A percentile compares a stretch with the other conserved stretches of the same genome.
These are phyloP conservation scores for Parnassius mnemosyne DNA, from an alignment of 2,888 invertebrate genomes.

Conservation along the genomic window DNA sequence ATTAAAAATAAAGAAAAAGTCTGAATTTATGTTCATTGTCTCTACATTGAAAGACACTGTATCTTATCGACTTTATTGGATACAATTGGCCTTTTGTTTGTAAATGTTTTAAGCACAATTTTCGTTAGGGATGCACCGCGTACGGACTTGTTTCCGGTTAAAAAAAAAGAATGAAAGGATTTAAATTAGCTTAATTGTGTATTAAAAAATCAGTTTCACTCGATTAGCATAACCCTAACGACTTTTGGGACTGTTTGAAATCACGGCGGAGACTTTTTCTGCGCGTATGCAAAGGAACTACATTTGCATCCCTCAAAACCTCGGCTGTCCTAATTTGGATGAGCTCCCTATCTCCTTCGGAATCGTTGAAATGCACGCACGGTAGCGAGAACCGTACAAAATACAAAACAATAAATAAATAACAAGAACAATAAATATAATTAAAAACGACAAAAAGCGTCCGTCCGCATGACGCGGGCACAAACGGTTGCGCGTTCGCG, in stretches of 20 bases:
- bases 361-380: constrained; percentile 75
- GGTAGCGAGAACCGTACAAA: constrained; percentile 68
- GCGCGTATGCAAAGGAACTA: constrained; percentile 61
- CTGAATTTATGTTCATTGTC: constrained; percentile 62
- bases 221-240: constrained; percentile 45
- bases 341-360: constrained; percentile 61
- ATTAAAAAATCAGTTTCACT: not conserved
- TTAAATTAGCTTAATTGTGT: constrained; percentile 10
- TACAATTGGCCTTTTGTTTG: constrained; percentile 68
- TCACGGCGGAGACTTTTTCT: constrained; percentile 52
- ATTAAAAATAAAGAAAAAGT: constrained; percentile 43
- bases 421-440: constrained; percentile 79
- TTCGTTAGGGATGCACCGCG: constrained; percentile 12
- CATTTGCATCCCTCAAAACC: constrained; percentile 65
- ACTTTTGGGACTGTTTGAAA: constrained; percentile 57
- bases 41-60: constrained; percentile 49
- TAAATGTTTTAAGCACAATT: constrained; percentile 49
- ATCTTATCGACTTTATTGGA: constrained; percentile 65
- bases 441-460: constrained; percentile 77
- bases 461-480: constrained; percentile 71
- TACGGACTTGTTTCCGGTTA: constrained; percentile 12
- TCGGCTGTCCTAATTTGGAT: constrained; percentile 72
- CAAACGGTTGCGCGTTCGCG: constrained; percentile 64
- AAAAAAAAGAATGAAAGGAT: not conserved
- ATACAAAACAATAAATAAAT: constrained; percentile 76